Conservation (phyloP, 2,888 invertebrate genomes). For the Podotricha telesiphe region DNA sequence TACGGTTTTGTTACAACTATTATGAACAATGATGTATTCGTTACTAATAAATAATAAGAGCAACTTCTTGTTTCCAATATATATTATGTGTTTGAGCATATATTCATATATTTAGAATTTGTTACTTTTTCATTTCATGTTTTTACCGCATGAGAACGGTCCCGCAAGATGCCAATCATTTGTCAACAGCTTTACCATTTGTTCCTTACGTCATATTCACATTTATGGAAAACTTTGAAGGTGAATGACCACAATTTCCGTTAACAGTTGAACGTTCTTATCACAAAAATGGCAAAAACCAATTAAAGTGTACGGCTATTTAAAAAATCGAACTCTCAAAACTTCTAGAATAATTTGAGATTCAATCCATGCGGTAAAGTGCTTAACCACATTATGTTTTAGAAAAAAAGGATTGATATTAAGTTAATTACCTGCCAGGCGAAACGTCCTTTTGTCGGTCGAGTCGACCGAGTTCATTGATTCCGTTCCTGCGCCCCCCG, state of each 20-base stretch:
- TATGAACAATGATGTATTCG: too few species aligned
- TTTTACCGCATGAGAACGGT: slow-evolving; percentile 32
- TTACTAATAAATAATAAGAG: too few species aligned
- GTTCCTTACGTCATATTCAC: slow-evolving; percentile 26
- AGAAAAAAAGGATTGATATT: slow-evolving; percentile 70
- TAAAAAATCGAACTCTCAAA: slow-evolving; percentile 4
- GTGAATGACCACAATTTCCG: slow-evolving; percentile 31
- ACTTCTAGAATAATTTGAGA: slow-evolving; percentile 25
- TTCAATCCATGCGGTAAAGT: slow-evolving; percentile 37
- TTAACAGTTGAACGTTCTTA: slow-evolving; percentile 17
- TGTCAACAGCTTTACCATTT: slow-evolving; percentile 30
- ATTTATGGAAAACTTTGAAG: slow-evolving; percentile 26
- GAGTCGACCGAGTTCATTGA: slow-evolving; percentile 79
- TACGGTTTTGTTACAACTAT: too few species aligned
- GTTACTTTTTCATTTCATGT: slow-evolving; percentile 15
- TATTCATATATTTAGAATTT: not conserved
- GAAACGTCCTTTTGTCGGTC: slow-evolving; percentile 81
- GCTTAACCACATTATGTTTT: slow-evolving; percentile 41
- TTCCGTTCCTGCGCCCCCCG: slow-evolving; percentile 75
- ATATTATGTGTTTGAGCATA: not conserved
- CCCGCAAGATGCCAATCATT: slow-evolving; percentile 31
- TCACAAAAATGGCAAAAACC: slow-evolving; percentile 22
- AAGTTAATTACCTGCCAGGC: slow-evolving; percentile 79
- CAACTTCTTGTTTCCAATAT: too few species aligned
- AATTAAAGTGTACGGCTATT: not conserved